phyloP scores from a whole-genome alignment of 2,888 invertebrate genomes.

The Cephus spinipes region DNA sequence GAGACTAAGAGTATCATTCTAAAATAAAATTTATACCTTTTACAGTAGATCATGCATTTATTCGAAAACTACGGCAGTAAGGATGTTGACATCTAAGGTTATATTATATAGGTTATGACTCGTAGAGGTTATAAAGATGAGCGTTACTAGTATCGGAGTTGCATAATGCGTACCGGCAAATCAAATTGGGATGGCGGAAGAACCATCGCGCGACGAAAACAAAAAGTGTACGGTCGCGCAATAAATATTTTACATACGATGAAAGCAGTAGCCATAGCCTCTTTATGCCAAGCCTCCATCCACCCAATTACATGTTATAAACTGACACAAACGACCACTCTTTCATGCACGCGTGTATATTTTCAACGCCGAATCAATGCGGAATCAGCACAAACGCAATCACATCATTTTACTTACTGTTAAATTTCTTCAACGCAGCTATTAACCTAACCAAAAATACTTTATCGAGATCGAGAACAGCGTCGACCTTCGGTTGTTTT shows the following conservation, averaged over 20 bases:
- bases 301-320: slow-evolving; percentile 38
- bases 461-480: slow-evolving; percentile 53
- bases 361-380: slow-evolving; percentile 23
- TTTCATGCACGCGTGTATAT: slow-evolving; percentile 21
- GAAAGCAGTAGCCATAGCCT: slow-evolving; percentile 50
- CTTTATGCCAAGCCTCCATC: slow-evolving; percentile 42
- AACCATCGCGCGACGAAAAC: slow-evolving; percentile 17
- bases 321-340: slow-evolving; percentile 23
- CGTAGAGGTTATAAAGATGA: slow-evolving; percentile 49
- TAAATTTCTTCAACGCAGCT: slow-evolving; percentile 42
- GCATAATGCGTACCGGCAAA: slow-evolving; percentile 38
- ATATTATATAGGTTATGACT: slow-evolving; percentile 60
- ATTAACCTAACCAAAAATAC: slow-evolving; percentile 63
- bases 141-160: slow-evolving; percentile 26
- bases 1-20: neutral
- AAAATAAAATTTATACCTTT: neutral
- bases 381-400: slow-evolving; percentile 21
- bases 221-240: slow-evolving; percentile 30
- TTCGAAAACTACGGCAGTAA: neutral
- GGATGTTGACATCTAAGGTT: slow-evolving; percentile 55
- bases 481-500: slow-evolving; percentile 66
- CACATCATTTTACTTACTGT: slow-evolving; percentile 51
- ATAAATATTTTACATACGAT: slow-evolving; percentile 40
- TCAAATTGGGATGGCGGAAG: slow-evolving; percentile 11
- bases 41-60: neutral